These are phyloP conservation scores for Lathronympha strigana DNA, from an alignment of 2,888 invertebrate species.

Conservation along the genomic window DNA sequence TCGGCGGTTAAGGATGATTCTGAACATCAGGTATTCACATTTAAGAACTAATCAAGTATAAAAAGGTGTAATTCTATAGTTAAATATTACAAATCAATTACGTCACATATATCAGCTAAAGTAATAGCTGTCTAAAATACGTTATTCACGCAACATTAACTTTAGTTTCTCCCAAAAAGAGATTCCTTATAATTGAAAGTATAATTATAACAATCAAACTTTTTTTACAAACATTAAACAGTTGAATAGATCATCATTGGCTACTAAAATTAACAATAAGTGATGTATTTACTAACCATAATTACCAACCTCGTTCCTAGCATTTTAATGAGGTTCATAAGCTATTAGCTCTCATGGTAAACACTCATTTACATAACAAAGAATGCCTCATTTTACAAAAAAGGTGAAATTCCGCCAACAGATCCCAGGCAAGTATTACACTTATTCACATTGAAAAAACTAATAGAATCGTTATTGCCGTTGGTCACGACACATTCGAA, in stretches of 20 bases:
- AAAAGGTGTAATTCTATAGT: too few relatives aligned
- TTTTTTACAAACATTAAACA: not conserved
- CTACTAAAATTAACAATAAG: not conserved
- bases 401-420: slow-evolving; percentile 37
- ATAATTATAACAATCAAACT: not conserved
- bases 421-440: slow-evolving; percentile 56
- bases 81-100: too few relatives aligned
- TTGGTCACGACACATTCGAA: slow-evolving; percentile 68
- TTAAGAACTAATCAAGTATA: not conserved
- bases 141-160: too few relatives aligned
- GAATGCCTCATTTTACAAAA: slow-evolving; percentile 20
- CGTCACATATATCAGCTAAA: too few relatives aligned
- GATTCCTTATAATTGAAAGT: too few relatives aligned
- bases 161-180: too few relatives aligned
- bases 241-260: not conserved
- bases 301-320: not conserved
- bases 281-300: not conserved
- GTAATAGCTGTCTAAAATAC: too few relatives aligned
- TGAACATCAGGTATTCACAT: slow-evolving; percentile 60
- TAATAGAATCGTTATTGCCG: slow-evolving; percentile 67
- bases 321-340: slow-evolving; percentile 17
- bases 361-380: slow-evolving; percentile 28
- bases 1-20: slow-evolving; percentile 63
- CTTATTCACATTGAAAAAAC: slow-evolving; percentile 64
- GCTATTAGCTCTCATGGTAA: slow-evolving; percentile 22